phyloP scores from a whole-genome alignment of 2,888 invertebrate genomes.

The Drosophila birchii region DNA sequence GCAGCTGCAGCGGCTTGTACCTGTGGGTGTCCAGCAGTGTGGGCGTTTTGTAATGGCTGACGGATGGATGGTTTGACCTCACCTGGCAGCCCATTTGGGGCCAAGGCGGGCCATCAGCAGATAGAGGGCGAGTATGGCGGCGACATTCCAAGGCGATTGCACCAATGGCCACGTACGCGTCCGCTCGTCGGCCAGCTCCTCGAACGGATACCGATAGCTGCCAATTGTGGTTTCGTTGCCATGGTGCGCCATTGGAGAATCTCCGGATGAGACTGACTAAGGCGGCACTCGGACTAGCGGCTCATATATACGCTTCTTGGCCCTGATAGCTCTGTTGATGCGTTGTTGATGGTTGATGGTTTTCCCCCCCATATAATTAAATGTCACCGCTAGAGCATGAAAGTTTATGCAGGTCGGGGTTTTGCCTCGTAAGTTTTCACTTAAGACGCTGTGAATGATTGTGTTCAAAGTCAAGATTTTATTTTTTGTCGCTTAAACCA shows the following conservation, averaged over 20 bases:
- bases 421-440: constrained; percentile 1
- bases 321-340: constrained; percentile 43
- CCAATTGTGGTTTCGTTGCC: constrained; percentile 32
- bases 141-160: constrained; percentile 91
- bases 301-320: constrained; percentile 30
- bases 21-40: constrained; percentile 53
- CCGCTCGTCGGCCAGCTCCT: constrained; percentile 87
- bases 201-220: constrained; percentile 53
- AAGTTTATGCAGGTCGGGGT: constrained; percentile 16
- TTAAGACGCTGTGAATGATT: constrained; percentile 1
- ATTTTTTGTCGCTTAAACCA: background rate
- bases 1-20: constrained; percentile 90
- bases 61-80: constrained; percentile 21
- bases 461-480: constrained; percentile 9
- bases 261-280: constrained; percentile 15
- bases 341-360: constrained; percentile 37
- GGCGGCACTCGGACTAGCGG: background rate
- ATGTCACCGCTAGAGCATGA: constrained; percentile 36
- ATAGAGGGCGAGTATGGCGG: constrained; percentile 89
- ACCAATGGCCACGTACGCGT: constrained; percentile 94
- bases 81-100: constrained; percentile 92
- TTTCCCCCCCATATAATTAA: constrained; percentile 26
- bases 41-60: constrained; percentile 2
- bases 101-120: constrained; percentile 91
- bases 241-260: constrained; percentile 39